Conservation (phyloP, 1,140 invertebrate genomes). For the Tetramorium alpestre region DNA sequence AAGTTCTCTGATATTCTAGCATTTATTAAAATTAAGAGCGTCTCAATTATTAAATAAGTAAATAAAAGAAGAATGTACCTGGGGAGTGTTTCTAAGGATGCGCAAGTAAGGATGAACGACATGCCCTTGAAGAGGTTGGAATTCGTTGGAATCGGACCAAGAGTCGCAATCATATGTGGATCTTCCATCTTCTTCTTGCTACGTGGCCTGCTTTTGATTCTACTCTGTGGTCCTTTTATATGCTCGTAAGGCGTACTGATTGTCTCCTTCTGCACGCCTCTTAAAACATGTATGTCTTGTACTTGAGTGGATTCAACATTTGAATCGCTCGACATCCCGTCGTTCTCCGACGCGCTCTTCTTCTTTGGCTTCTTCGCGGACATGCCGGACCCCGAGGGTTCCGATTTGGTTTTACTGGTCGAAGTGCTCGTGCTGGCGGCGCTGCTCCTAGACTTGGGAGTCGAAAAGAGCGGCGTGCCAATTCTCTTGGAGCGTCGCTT, state of each 20-base stretch:
- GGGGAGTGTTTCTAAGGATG: conserved; percentile 77
- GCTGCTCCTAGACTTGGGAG: conserved; percentile 63
- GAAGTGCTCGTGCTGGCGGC: neutral
- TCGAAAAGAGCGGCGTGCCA: conserved; percentile 57
- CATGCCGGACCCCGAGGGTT: conserved; percentile 72
- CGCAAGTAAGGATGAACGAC: conserved; percentile 87
- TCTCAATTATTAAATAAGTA: neutral
- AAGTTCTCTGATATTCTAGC: neutral
- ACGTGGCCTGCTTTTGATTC: conserved; percentile 75
- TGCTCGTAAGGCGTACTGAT: conserved; percentile 81
- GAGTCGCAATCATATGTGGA: conserved; percentile 80
- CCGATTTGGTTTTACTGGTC: conserved; percentile 5
- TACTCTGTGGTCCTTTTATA: conserved; percentile 71
- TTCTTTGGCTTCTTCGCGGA: conserved; percentile 24
- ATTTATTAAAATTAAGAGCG: neutral
- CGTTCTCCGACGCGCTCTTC: conserved; percentile 51
- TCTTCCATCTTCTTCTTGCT: conserved; percentile 79
- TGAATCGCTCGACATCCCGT: conserved; percentile 64
- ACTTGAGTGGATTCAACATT: conserved; percentile 27
- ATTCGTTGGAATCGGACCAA: conserved; percentile 86
- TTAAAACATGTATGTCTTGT: conserved; percentile 76
- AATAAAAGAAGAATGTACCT: conserved; percentile 62
- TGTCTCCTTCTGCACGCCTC: conserved; percentile 86
- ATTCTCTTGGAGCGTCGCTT: conserved; percentile 77
- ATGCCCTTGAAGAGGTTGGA: conserved; percentile 86